A percentile compares a stretch with the other conserved stretches of the same genome.
These are phyloP conservation scores for Cephalopterus ornatus DNA, from an alignment of 2,113 vertebrate genomes.

Conservation along the genomic window DNA sequence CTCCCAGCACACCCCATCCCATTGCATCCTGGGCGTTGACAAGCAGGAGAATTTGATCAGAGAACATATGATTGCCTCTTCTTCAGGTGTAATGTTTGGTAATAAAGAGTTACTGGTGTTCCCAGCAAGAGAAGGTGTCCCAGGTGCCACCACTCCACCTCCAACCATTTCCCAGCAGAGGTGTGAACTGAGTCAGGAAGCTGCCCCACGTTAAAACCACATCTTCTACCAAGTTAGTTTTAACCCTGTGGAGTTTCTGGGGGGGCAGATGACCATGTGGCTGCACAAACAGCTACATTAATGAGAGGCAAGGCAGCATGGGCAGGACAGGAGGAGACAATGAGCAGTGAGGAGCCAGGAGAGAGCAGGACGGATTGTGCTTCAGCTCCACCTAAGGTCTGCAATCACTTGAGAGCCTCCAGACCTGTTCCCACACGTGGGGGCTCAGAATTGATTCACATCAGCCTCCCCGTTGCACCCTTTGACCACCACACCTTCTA, in stretches of 20 bases:
- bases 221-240: not conserved
- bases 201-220: not conserved
- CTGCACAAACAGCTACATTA: not conserved
- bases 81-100: not conserved
- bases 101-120: not conserved
- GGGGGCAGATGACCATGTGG: not conserved
- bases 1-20: not conserved
- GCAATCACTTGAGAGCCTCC: not conserved
- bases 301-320: not conserved
- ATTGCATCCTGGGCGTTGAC: not conserved
- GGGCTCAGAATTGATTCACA: not conserved
- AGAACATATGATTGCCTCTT: not conserved
- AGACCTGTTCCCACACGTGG: not conserved
- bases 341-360: not conserved
- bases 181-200: not conserved
- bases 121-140: not conserved
- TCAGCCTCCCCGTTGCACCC: not conserved
- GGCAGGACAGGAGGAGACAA: not conserved
- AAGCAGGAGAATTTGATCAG: not conserved
- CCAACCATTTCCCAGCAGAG: not conserved
- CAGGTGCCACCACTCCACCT: not conserved
- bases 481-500: not conserved
- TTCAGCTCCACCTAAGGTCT: not conserved
- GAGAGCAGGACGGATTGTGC: not conserved
- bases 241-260: not conserved